Base-by-base conservation (phyloP, 1,140 invertebrate genomes). In the Caenorhabditis remanei region DNA sequence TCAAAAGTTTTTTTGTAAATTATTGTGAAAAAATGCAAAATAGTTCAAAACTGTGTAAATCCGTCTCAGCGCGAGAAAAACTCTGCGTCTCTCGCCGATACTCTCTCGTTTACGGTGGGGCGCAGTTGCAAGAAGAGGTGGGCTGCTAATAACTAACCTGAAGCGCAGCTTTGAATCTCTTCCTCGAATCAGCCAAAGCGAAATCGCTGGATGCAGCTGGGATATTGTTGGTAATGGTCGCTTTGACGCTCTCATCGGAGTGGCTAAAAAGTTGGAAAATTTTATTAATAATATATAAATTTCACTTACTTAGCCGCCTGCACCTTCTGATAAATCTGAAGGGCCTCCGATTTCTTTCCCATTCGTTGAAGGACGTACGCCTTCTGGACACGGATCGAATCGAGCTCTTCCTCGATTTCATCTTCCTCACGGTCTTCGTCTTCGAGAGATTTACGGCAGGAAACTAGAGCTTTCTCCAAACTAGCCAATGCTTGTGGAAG, bases 401-500 rank as follows among this genome's bases (percentile, higher is more conserved):
- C 86, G 19, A 71, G 14, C 24, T 87, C 86, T 46, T 87, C 65
- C 50, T 87, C 86, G 5, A 87, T 58, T 84, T 87, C 86, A 21
- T 87, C 86, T 19, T 84, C 86, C 8, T 53, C 79, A 0, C 83
- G 85, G n/a, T 56, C 85, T 14, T 61, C 79, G 41, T 67, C 86
- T 21, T 32, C 48, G 11, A 87, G 61, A 24, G 82, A 63, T 32
- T 82, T 32, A 0, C 48, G 82, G 50, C 79, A 83, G 4, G 48
- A 32, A 6, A 55, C 86, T 71, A 87, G 16, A 16, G 86, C 86
- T 50, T 87, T 87, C n/a, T 84, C 86, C 0, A 87, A 61, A 24
- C 48, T 65, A 8, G 48, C 58, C 63, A 67, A 43, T 2, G 79
- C 79, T 4, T 63, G 50, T 9, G 24, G 40, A 40, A 82, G 48